Evolutionary conservation across 2,113 vertebrate species (phyloP).

Genomic region (Odontesthes bonariensis): DNA sequence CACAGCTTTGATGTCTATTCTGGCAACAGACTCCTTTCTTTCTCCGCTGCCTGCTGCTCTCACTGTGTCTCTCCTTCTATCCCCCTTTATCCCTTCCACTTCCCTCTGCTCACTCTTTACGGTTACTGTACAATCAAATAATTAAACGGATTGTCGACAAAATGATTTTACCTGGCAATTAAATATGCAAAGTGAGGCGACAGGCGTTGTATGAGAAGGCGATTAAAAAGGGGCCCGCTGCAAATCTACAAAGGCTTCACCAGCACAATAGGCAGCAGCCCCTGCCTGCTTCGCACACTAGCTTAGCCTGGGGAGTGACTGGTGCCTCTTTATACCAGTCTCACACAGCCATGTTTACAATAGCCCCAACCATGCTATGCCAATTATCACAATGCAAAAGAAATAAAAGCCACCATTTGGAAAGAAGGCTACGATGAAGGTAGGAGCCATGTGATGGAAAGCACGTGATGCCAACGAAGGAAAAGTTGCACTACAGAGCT

Average conservation of each 20-base stretch:
- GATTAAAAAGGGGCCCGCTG: constrained; percentile 81
- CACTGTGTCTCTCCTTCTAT: constrained; percentile 59
- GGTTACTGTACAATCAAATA: constrained; percentile 95
- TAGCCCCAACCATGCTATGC: constrained; percentile 70
- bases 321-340: constrained; percentile 73
- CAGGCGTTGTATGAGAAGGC: constrained; percentile 74
- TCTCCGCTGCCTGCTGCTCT: constrained; percentile 80
- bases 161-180: constrained; percentile 94
- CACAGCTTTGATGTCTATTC: constrained; percentile 95
- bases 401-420: constrained; percentile 67
- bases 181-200: constrained; percentile 89
- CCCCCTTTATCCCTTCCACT: constrained; percentile 71
- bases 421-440: constrained; percentile 35
- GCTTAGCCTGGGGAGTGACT: constrained; percentile 73
- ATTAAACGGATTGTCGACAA: constrained; percentile 91
- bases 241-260: constrained; percentile 84
- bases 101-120: constrained; percentile 73
- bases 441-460: not conserved
- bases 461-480: constrained; percentile 19
- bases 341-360: constrained; percentile 79
- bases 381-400: constrained; percentile 78
- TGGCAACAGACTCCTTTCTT: constrained; percentile 90
- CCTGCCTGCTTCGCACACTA: constrained; percentile 63
- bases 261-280: constrained; percentile 83
- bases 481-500: constrained; percentile 31